Percentiles rank a stretch among this genome's conserved stretches.
phyloP scores from a whole-genome alignment of 1,140 invertebrate species.

The Hyles vespertilio region DNA sequence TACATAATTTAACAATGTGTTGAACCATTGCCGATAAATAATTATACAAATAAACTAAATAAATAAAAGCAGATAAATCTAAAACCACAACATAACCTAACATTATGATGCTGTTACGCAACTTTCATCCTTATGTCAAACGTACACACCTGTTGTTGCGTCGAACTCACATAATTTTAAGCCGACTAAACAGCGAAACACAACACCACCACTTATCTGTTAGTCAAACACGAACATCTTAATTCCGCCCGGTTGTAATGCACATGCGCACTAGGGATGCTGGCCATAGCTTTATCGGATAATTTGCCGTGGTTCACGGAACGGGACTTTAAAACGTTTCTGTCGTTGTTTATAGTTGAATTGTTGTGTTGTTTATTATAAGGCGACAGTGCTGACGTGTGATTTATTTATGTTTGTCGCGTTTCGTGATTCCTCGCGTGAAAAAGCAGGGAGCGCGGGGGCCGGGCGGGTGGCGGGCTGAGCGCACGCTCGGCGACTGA shows the following conservation, averaged over 20 bases:
- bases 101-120: conserved; percentile 4
- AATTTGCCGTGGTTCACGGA: background rate
- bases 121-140: conserved; percentile 15
- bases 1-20: no score
- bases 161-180: conserved; percentile 7
- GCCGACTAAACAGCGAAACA: conserved; percentile 10
- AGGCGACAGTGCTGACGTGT: no score
- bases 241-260: conserved; percentile 12
- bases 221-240: conserved; percentile 10
- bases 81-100: conserved; percentile 7
- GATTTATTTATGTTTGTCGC: background rate
- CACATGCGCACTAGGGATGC: conserved; percentile 23
- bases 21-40: no score
- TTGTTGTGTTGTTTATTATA: no score
- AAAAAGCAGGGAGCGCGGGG: conserved; percentile 2
- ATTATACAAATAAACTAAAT: background rate
- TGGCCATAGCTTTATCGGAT: conserved; percentile 5
- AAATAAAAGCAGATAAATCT: conserved; percentile 1
- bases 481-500: conserved; percentile 22
- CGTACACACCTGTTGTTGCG: conserved; percentile 21
- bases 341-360: background rate
- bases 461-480: conserved; percentile 7
- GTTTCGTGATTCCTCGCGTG: background rate
- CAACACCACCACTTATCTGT: conserved; percentile 7
- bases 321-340: background rate